phyloP scores from a whole-genome alignment of 2,797 vertebrate species.

The Trachops cirrhosus region DNA sequence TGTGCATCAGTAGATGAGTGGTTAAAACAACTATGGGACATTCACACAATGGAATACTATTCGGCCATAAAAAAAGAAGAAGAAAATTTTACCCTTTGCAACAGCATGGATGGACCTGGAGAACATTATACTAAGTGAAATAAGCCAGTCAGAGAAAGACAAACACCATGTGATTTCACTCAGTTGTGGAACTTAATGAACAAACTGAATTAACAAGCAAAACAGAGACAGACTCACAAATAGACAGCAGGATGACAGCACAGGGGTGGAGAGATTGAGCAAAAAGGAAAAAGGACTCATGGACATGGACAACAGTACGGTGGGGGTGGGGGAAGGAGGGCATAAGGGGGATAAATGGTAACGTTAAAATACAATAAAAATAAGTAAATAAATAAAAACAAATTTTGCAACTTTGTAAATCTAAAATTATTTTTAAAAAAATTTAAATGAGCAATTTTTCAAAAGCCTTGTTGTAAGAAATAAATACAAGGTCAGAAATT shows the following conservation, averaged over 20 bases:
- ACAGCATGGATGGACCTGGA: neutral
- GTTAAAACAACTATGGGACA: neutral
- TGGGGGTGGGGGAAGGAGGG: neutral
- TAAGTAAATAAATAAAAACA: neutral
- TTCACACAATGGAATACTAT: neutral
- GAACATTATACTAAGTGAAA: neutral
- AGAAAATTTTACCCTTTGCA: neutral
- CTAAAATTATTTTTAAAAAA: constrained; percentile 14
- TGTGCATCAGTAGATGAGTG: neutral
- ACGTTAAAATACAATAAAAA: neutral
- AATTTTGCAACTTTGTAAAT: neutral
- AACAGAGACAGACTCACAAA: neutral
- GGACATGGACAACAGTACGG: neutral
- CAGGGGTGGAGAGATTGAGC: neutral
- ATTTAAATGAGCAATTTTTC: neutral
- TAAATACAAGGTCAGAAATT: neutral
- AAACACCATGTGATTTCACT: neutral
- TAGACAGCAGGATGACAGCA: neutral
- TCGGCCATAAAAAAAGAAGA: neutral
- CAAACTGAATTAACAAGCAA: neutral
- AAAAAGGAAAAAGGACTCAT: neutral
- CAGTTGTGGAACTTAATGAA: neutral
- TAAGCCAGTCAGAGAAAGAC: neutral
- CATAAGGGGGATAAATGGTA: neutral
- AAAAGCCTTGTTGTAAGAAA: neutral